These are phyloP conservation scores for Chirona hameri DNA, from an alignment of 2,888 invertebrate genomes.

Conservation along the genomic window DNA sequence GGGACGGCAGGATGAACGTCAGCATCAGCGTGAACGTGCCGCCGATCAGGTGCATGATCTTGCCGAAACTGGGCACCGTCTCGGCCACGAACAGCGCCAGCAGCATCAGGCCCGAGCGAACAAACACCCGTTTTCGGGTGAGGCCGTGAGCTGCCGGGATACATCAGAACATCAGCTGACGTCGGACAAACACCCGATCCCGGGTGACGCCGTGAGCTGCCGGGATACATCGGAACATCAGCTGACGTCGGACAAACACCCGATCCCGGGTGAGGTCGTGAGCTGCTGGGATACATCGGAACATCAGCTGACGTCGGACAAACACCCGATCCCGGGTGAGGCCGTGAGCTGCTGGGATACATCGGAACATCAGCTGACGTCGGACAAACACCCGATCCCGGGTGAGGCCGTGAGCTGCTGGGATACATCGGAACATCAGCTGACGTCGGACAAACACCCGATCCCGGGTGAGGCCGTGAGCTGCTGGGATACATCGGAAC, in stretches of 20 bases:
- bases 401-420: no score
- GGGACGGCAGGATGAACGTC: slow-evolving; percentile 4
- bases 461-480: no score
- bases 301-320: neutral
- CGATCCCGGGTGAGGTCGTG: neutral
- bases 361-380: no score
- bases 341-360: neutral
- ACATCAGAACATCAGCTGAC: neutral
- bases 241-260: neutral
- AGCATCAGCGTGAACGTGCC: slow-evolving; percentile 12
- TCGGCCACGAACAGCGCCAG: neutral
- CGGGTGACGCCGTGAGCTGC: neutral
- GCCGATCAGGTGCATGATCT: slow-evolving; percentile 11
- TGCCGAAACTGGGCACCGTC: slow-evolving; percentile 24
- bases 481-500: no score
- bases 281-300: neutral
- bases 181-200: neutral
- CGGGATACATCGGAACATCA: neutral
- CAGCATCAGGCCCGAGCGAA: neutral
- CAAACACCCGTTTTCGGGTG: neutral
- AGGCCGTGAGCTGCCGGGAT: neutral
- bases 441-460: no score
- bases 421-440: no score
- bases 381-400: no score
- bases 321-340: neutral